phyloP scores from a whole-genome alignment of 1,140 invertebrate genomes.

The Bombus pyrosoma region DNA sequence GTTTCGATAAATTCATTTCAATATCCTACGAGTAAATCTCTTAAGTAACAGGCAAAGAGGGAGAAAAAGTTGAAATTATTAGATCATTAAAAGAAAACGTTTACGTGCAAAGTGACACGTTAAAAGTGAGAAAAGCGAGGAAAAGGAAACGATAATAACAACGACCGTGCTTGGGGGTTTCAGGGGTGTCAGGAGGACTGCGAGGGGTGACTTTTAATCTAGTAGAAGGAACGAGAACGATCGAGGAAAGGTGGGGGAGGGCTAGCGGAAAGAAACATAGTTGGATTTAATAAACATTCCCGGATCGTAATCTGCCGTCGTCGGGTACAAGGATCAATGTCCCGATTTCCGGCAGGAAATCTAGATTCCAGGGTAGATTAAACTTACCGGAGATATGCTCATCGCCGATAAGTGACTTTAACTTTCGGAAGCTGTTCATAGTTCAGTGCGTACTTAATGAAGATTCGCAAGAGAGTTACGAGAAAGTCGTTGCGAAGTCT shows the following conservation, averaged over 20 bases:
- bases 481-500: constrained; percentile 57
- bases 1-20: background rate
- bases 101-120: background rate
- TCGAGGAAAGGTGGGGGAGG: background rate
- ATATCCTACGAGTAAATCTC: background rate
- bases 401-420: constrained; percentile 68
- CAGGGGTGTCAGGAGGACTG: background rate
- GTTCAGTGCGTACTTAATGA: constrained; percentile 67
- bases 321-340: constrained; percentile 56
- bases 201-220: constrained; percentile 31
- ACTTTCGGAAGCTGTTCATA: constrained; percentile 67
- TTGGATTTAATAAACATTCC: constrained; percentile 69
- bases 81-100: background rate
- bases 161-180: background rate
- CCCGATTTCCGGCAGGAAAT: constrained; percentile 59
- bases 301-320: constrained; percentile 64
- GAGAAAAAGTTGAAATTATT: background rate
- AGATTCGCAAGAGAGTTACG: constrained; percentile 62
- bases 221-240: constrained; percentile 31
- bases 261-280: constrained; percentile 58
- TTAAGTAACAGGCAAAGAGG: background rate
- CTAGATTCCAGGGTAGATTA: constrained; percentile 67
- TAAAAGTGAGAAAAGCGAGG: background rate
- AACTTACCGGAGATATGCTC: constrained; percentile 66
- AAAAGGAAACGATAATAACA: background rate